Conservation (phyloP, 2,888 invertebrate genomes). For the Nomada flava region DNA sequence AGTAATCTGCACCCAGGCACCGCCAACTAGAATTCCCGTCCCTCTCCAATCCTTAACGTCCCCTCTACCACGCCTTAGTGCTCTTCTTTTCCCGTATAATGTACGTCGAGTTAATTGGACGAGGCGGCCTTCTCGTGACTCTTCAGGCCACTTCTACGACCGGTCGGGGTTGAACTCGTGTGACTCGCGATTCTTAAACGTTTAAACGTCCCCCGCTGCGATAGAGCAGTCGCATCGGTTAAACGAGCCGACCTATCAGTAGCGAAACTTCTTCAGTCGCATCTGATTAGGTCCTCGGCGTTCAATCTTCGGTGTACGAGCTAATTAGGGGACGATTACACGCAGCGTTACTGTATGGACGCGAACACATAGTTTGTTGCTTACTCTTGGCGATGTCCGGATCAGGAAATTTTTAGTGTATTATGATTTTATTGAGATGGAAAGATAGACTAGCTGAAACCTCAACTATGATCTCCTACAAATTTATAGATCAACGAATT, state of each 20-base stretch:
- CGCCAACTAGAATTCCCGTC: constrained; percentile 54
- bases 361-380: too few relatives aligned
- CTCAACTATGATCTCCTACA: too few relatives aligned
- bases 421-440: too few relatives aligned
- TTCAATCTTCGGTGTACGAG: too few relatives aligned
- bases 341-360: too few relatives aligned
- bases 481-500: too few relatives aligned
- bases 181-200: constrained; percentile 60
- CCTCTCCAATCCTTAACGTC: constrained; percentile 59
- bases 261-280: not conserved
- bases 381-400: too few relatives aligned
- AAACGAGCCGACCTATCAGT: constrained; percentile 10
- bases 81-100: constrained; percentile 67
- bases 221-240: constrained; percentile 1
- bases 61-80: constrained; percentile 61
- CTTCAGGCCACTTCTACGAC: constrained; percentile 60
- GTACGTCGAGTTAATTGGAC: constrained; percentile 75
- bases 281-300: not conserved
- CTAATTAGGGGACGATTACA: not conserved
- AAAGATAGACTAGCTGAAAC: too few relatives aligned
- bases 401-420: too few relatives aligned
- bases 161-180: constrained; percentile 49
- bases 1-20: constrained; percentile 52
- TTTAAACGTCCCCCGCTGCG: constrained; percentile 41
- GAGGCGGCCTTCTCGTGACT: constrained; percentile 64